phyloP scores from a whole-genome alignment of 2,888 invertebrate species.

The Oscheius sp. region DNA sequence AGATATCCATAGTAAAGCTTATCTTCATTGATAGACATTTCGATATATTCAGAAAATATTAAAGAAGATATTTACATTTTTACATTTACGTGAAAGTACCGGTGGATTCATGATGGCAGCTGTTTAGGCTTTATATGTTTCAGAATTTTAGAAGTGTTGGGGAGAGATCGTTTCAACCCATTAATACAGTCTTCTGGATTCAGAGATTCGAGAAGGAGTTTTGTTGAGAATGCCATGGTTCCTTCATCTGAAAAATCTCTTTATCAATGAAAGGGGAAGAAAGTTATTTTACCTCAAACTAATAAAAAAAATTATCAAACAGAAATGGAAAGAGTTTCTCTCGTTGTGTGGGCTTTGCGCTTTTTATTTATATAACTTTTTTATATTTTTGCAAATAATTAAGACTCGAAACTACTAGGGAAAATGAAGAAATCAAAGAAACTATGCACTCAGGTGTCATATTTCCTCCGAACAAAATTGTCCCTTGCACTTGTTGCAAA shows the following conservation, averaged over 20 bases:
- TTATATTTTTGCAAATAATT: no score
- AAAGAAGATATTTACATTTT: neutral
- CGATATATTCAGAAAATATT: neutral
- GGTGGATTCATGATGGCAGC: neutral
- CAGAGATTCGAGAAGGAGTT: constrained; percentile 44
- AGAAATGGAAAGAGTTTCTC: neutral
- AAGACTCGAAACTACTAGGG: no score
- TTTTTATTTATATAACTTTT: no score
- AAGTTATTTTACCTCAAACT: no score
- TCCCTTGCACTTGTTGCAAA: neutral
- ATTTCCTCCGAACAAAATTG: neutral
- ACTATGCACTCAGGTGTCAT: neutral
- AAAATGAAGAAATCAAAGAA: neutral
- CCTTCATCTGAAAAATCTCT: constrained; percentile 42
- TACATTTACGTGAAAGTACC: neutral
- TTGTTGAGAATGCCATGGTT: constrained; percentile 49
- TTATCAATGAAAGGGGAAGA: neutral
- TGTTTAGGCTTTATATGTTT: neutral
- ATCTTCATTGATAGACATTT: constrained; percentile 25
- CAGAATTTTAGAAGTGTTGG: constrained; percentile 50
- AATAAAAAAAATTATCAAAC: no score
- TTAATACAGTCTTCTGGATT: constrained; percentile 47
- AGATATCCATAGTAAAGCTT: no score
- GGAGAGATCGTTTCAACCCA: constrained; percentile 52
- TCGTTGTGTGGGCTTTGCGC: no score